Conservation (phyloP, 2,113 vertebrate genomes). For the Corythaeola cristata region DNA sequence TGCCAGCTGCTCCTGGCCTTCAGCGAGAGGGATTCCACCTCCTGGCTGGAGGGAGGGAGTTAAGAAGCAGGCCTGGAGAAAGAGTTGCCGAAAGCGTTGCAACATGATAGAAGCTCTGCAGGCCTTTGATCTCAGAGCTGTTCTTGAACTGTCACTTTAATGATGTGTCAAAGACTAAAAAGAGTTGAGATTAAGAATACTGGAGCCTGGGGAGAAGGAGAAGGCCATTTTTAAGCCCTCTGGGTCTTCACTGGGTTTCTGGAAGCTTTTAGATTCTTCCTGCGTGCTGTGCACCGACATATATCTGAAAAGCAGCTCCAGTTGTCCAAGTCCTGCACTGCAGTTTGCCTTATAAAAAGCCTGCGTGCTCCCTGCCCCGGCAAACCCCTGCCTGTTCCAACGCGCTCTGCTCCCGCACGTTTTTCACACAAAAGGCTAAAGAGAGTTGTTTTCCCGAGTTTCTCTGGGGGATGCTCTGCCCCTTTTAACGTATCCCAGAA, state of each 20-base stretch:
- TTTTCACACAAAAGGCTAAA: neutral
- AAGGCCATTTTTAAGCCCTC: conserved; percentile 50
- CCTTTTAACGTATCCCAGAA: neutral
- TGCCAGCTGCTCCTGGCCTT: neutral
- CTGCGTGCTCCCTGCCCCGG: neutral
- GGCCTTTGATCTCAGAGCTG: conserved; percentile 53
- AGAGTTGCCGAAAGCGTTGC: conserved; percentile 12
- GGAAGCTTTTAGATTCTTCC: conserved; percentile 30
- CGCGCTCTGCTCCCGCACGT: conserved; percentile 9
- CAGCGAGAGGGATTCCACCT: neutral
- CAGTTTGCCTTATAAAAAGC: neutral
- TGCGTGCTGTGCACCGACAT: neutral
- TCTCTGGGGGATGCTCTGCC: neutral
- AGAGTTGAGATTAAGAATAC: conserved; percentile 61
- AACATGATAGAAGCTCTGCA: conserved; percentile 59
- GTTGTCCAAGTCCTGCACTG: neutral
- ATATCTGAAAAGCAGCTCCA: neutral
- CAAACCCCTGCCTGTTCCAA: conserved; percentile 14
- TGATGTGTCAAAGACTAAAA: conserved; percentile 66
- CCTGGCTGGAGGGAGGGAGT: conserved; percentile 15
- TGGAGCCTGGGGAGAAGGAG: conserved; percentile 63
- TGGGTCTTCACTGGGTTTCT: conserved; percentile 45
- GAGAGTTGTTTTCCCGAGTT: neutral
- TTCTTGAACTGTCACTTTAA: conserved; percentile 72
- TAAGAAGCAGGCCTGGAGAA: conserved; percentile 8